Percentiles rank a stretch among this genome's conserved stretches.
These are phyloP conservation scores for Megaceryle torquata DNA, from an alignment of 2,113 vertebrate species.

Conservation along the genomic window DNA sequence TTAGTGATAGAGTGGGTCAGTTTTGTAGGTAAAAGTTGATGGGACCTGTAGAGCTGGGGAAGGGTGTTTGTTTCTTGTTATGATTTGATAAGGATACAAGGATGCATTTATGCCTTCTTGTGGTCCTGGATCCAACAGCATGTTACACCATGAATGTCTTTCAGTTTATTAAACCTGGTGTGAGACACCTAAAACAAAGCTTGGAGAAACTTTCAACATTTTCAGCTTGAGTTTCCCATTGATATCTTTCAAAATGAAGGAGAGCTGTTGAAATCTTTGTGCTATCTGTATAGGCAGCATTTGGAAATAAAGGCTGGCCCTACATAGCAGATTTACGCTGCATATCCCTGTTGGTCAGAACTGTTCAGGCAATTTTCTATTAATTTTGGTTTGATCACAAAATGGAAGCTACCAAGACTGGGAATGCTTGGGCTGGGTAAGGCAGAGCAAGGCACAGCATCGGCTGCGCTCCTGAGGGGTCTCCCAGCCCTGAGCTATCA, in stretches of 20 bases:
- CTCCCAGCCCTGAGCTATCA: background rate
- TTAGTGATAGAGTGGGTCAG: background rate
- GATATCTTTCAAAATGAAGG: background rate
- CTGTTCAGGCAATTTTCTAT: background rate
- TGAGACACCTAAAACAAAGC: background rate
- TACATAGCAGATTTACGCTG: background rate
- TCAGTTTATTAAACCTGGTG: background rate
- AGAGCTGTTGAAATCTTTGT: background rate
- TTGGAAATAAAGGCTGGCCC: background rate
- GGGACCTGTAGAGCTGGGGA: background rate
- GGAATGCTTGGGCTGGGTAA: background rate
- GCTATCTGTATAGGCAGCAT: background rate
- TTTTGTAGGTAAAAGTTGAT: background rate
- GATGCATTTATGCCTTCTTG: background rate
- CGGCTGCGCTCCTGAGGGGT: fast-evolving
- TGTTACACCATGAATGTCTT: background rate
- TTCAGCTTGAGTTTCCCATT: background rate
- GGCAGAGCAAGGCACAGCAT: background rate
- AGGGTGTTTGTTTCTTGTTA: background rate
- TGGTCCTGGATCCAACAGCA: background rate
- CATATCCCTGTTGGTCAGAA: background rate
- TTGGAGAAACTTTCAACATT: fast-evolving
- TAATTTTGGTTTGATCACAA: background rate
- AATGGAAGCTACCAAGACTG: background rate
- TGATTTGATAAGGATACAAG: background rate